Evolutionary conservation across 2,888 invertebrate genomes (phyloP).

Genomic region (Plusia festucae): DNA sequence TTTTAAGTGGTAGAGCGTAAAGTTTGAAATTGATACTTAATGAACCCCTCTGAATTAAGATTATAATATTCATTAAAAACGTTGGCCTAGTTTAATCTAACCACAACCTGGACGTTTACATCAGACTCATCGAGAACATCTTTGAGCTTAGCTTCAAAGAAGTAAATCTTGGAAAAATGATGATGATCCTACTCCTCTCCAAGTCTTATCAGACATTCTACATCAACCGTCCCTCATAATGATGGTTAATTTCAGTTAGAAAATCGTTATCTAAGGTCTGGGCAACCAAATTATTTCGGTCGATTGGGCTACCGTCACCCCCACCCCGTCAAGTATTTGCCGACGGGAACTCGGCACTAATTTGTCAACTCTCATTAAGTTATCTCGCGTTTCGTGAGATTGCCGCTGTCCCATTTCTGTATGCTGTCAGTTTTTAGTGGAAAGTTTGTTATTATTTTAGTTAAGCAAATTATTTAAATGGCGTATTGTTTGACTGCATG

Average conservation of each 20-base stretch:
- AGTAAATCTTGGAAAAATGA: too few species aligned
- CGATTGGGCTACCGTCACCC: constrained; percentile 32
- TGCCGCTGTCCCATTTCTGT: constrained; percentile 69
- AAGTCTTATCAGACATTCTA: not conserved
- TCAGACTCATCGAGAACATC: too few species aligned
- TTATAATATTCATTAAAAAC: too few species aligned
- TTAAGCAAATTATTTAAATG: constrained; percentile 37
- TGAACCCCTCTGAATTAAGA: too few species aligned
- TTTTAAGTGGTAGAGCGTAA: too few species aligned
- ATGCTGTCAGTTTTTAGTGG: constrained; percentile 57
- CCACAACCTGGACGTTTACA: too few species aligned
- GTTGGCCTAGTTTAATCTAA: too few species aligned
- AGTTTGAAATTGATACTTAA: too few species aligned
- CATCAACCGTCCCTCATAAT: not conserved
- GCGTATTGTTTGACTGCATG: constrained; percentile 19
- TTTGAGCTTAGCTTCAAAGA: too few species aligned
- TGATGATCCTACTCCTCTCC: not conserved
- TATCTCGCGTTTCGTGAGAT: constrained; percentile 74
- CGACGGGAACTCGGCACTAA: constrained; percentile 75
- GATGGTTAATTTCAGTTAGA: not conserved
- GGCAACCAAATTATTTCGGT: constrained; percentile 35
- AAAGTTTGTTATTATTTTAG: constrained; percentile 66
- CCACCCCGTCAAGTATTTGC: constrained; percentile 66
- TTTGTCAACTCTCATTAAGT: constrained; percentile 82
- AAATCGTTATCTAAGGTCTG: not conserved